Evolutionary conservation across 1,140 invertebrate genomes (phyloP), one percentile per base, ranked within the genome.

Genomic region (Stratiolaelaps scimitus): DNA sequence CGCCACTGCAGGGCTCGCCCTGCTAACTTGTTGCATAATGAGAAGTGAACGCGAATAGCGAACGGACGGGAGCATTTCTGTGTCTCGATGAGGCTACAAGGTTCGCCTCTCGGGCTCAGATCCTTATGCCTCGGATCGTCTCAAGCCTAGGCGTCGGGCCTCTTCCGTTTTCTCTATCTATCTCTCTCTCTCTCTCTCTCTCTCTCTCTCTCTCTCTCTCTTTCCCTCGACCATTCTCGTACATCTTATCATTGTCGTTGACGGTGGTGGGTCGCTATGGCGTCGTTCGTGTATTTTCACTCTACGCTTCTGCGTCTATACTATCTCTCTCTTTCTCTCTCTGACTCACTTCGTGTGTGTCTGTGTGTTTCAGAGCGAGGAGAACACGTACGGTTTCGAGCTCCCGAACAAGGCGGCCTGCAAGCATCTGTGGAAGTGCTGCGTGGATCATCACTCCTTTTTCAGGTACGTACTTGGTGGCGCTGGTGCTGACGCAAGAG

Each of bases 391-490:
- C 75, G 90, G 93, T 4, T 94, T 94, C 76, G 88, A 95, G 60
- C 76, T 98, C 65, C 84, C 87, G 45, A 97, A 94, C 75, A 92
- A 98, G 75, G 95, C 97, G 75, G 93, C 94, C 0, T 94, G 92
- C 75, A 99, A 99, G 77, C 94, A 98, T 78, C 78, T 99, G 67
- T 98, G 96, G 95, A 98, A 98, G 77, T 98, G 94, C 80, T 94
- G 94, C 23, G 89, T 98, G 0, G 95, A 99, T 75, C 92, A 98
- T 79, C 94, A 98, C 77, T 89, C 92, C 0, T 99, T 99, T 80
- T 99, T 98, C 81, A 83, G 94, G 70, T 78, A 40, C 10, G 34
- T 40, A 40, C 34, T 40, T 40, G 4, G 10, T 40, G 34, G 34
- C 10, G 34, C 34, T 6, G 34, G 34, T 40, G 0, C n/a, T 98